Conservation (phyloP, 1,140 invertebrate species). For the Pteromalus puparum region DNA sequence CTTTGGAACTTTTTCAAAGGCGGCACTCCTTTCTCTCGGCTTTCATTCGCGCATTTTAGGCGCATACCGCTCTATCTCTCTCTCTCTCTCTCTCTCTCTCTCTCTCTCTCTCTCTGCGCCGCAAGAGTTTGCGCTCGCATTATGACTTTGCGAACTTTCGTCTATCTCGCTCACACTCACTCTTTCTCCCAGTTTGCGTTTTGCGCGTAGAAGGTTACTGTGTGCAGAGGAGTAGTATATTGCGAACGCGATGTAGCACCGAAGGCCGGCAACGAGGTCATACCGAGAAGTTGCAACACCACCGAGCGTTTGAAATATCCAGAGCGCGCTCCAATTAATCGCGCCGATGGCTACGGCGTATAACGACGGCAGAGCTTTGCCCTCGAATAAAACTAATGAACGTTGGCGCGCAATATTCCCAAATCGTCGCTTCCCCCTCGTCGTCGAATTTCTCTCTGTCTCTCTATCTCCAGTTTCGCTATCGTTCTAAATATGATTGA, state of each 20-base stretch:
- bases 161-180: too few species aligned
- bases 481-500: background rate
- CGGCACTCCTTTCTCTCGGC: too few species aligned
- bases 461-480: background rate
- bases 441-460: too few species aligned
- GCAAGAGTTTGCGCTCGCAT: background rate
- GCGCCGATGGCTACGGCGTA: slow-evolving; percentile 9
- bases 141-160: background rate
- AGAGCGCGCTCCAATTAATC: slow-evolving; percentile 49
- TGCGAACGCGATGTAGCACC: background rate
- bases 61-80: too few species aligned
- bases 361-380: slow-evolving; percentile 22
- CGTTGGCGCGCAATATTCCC: background rate
- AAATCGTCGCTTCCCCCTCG: slow-evolving; percentile 6
- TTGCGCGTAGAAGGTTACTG: background rate
- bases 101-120: too few species aligned
- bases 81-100: too few species aligned
- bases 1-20: background rate
- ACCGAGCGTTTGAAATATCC: slow-evolving; percentile 39
- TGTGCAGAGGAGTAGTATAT: background rate
- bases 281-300: background rate
- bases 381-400: slow-evolving; percentile 40
- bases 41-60: too few species aligned
- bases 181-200: too few species aligned
- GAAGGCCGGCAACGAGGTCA: background rate